Conservation (phyloP, 2,113 vertebrate species). For the Haplochromis vanheusdeni region DNA sequence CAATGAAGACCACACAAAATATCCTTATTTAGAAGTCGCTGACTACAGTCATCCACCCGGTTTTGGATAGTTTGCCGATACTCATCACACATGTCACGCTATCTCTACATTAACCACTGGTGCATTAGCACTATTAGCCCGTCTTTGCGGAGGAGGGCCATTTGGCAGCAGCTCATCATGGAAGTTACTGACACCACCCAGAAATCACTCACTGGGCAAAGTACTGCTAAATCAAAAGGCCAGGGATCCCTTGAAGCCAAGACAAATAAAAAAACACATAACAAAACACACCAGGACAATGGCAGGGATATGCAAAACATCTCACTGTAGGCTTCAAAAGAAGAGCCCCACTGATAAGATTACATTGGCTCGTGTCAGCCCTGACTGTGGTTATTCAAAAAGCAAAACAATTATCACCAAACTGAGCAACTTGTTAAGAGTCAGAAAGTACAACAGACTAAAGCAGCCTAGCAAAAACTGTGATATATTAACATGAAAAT, state of each 20-base stretch:
- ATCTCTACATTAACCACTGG: not conserved
- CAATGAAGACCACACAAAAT: not conserved
- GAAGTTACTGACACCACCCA: constrained; percentile 38
- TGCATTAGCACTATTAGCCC: constrained; percentile 29
- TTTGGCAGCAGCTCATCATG: constrained; percentile 22
- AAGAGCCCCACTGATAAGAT: constrained; percentile 37
- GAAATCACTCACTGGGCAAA: constrained; percentile 28
- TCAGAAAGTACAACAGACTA: not conserved
- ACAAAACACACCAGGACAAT: constrained; percentile 48
- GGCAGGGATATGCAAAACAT: constrained; percentile 54
- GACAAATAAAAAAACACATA: constrained; percentile 49
- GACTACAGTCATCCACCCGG: not conserved
- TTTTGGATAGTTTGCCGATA: not conserved
- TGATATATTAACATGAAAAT: constrained; percentile 20
- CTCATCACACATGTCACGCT: not conserved
- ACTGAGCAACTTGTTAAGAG: not conserved
- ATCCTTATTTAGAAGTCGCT: not conserved
- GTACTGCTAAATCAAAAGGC: constrained; percentile 53
- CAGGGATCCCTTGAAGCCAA: constrained; percentile 32
- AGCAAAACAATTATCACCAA: not conserved
- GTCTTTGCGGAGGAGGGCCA: not conserved
- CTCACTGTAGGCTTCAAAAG: constrained; percentile 30
- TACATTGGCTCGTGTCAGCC: constrained; percentile 37
- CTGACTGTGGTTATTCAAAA: constrained; percentile 1
- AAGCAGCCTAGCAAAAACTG: not conserved